Conservation (phyloP, 2,797 vertebrate genomes). For the Mycteria americana region DNA sequence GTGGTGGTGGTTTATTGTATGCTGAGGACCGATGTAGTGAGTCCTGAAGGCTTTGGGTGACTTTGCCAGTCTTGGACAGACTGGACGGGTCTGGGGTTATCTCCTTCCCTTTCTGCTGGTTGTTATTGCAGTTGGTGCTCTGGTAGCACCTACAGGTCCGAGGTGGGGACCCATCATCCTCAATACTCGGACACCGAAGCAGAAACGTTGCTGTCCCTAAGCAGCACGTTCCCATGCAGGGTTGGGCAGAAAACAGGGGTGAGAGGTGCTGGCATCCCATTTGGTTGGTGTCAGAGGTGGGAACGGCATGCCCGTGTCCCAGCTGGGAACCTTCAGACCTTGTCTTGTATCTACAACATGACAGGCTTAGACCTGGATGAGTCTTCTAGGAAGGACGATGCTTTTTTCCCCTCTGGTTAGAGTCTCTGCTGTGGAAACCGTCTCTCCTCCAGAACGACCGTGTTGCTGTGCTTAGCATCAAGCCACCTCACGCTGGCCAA, state of each 20-base stretch:
- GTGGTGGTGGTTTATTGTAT: neutral
- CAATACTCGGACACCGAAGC: rapidly evolving
- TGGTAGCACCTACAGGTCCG: neutral
- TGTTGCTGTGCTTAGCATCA: too few species aligned
- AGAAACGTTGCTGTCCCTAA: neutral
- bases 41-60: neutral
- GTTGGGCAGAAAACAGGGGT: neutral
- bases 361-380: neutral
- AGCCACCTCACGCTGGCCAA: neutral
- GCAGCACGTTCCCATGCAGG: neutral
- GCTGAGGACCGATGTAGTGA: neutral
- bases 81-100: neutral
- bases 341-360: neutral
- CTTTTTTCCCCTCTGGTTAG: neutral
- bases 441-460: neutral
- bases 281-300: neutral
- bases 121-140: neutral
- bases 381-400: too few species aligned
- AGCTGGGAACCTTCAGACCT: neutral
- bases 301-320: neutral
- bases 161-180: neutral
- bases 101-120: neutral
- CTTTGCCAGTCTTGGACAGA: neutral
- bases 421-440: neutral
- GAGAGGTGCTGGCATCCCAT: neutral